Conservation (phyloP, 2,113 vertebrate genomes). For the Cheirogaleus medius region DNA sequence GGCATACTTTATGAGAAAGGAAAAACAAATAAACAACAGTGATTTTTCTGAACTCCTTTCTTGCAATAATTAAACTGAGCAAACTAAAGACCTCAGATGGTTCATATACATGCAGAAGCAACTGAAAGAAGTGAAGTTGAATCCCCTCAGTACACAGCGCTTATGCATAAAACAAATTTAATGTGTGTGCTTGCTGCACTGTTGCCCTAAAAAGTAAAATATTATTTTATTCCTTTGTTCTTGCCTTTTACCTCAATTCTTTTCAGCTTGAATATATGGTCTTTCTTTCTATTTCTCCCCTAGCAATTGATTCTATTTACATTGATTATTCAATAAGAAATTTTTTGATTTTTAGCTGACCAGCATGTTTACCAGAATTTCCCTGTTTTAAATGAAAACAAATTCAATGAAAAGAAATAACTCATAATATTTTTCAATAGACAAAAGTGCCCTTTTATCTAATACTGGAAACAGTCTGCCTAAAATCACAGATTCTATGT, state of each 20-base stretch:
- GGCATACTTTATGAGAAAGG: background rate
- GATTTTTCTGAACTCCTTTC: background rate
- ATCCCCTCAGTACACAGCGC: background rate
- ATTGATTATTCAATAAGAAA: background rate
- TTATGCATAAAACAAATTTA: background rate
- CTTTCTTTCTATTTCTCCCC: background rate
- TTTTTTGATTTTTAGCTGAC: background rate
- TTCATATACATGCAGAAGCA: background rate
- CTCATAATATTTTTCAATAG: background rate
- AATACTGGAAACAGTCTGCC: background rate
- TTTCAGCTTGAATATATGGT: background rate
- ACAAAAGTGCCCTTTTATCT: conserved; percentile 22
- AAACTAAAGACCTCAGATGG: background rate
- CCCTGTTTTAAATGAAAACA: conserved; percentile 35
- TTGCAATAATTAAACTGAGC: background rate
- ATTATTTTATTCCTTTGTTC: background rate
- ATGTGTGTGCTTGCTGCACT: background rate
- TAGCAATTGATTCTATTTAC: background rate
- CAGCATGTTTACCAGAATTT: background rate
- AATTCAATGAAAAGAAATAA: conserved; percentile 44
- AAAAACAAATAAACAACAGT: background rate
- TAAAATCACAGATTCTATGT: conserved; percentile 14
- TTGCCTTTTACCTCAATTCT: conserved; percentile 16
- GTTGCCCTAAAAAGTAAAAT: background rate
- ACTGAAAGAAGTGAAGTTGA: background rate